Conservation (phyloP, 2,113 vertebrate species). For the Phocoena sinus region DNA sequence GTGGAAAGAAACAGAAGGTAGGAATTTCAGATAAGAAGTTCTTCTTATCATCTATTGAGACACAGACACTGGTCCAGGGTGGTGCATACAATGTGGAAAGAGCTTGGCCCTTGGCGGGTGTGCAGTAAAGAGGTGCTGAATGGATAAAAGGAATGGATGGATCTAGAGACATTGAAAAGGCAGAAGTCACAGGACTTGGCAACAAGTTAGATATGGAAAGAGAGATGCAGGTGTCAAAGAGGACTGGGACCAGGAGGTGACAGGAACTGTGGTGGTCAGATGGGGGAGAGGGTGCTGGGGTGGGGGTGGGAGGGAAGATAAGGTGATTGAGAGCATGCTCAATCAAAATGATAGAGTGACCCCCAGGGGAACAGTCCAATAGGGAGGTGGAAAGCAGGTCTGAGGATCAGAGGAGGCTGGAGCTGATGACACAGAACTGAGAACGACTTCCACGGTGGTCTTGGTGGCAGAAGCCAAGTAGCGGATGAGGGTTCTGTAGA, state of each 20-base stretch:
- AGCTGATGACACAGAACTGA: background rate
- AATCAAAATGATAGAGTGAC: background rate
- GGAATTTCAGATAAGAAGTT: background rate
- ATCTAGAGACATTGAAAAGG: too few relatives aligned
- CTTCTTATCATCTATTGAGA: background rate
- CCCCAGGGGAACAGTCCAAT: too few relatives aligned
- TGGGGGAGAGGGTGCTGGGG: background rate
- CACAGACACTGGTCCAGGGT: too few relatives aligned
- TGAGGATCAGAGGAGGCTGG: background rate
- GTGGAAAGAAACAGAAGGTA: background rate
- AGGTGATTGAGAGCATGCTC: background rate
- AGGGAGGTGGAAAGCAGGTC: too few relatives aligned
- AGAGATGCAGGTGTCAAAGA: background rate
- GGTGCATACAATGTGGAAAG: rapidly evolving
- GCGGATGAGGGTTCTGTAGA: background rate
- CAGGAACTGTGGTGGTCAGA: background rate
- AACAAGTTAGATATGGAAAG: background rate
- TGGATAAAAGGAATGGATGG: background rate
- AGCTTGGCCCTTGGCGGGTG: background rate
- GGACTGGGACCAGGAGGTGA: too few relatives aligned
- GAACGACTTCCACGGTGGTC: background rate
- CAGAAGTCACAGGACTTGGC: background rate
- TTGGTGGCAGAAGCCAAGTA: background rate
- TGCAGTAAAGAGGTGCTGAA: background rate
- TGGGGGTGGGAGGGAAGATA: background rate